Conservation (phyloP, 2,888 invertebrate genomes). For the Dicyrtomina minuta region DNA sequence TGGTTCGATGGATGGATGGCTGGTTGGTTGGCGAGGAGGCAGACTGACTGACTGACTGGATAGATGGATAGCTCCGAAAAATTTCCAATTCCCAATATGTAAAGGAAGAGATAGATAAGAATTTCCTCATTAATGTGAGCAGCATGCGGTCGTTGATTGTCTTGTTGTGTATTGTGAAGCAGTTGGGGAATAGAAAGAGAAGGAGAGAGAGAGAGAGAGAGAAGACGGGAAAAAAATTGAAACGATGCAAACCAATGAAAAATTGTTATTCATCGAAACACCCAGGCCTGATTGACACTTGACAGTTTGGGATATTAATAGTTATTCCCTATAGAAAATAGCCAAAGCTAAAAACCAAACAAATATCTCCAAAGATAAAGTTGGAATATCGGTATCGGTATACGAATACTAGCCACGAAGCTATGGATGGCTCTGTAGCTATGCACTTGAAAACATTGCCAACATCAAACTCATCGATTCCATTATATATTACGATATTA, state of each 20-base stretch:
- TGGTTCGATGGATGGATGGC: no score
- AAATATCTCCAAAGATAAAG: no score
- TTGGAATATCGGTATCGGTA: no score
- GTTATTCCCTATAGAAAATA: conserved; percentile 29
- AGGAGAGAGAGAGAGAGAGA: conserved; percentile 1
- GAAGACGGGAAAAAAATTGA: conserved; percentile 26
- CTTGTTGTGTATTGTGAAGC: conserved; percentile 42
- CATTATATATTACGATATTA: no score
- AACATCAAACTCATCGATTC: no score
- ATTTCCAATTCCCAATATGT: conserved; percentile 38
- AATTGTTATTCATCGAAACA: conserved; percentile 48
- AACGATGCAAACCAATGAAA: conserved; percentile 45
- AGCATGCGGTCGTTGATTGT: conserved; percentile 54
- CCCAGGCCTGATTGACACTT: conserved; percentile 48
- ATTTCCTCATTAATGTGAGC: conserved; percentile 54
- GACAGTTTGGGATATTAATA: conserved; percentile 50
- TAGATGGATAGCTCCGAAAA: conserved; percentile 30
- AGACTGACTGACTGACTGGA: no score
- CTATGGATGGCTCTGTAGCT: no score
- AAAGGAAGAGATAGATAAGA: conserved; percentile 49
- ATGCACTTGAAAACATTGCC: no score
- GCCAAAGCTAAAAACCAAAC: no score
- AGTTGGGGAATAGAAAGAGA: no score
- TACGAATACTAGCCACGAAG: no score
- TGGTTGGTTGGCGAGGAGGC: conserved; percentile 9